Evolutionary conservation across 2,888 invertebrate species (phyloP).

Genomic region (Caenorhabditis sinica): DNA sequence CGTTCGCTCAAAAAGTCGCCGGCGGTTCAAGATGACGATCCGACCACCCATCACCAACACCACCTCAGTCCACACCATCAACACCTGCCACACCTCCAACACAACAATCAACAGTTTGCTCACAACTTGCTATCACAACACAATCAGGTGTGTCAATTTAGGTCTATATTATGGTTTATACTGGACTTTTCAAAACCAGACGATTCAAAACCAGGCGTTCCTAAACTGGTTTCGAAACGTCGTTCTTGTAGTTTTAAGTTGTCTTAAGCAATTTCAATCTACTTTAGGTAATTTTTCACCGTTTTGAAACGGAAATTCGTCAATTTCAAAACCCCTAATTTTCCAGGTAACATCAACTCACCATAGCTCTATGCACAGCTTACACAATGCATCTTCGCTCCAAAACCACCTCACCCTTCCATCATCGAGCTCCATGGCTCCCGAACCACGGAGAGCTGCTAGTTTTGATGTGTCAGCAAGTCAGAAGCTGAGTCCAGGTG

Average conservation of each 20-base stretch:
- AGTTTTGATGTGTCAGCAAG: conserved; percentile 59
- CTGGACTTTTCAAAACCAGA: too few relatives aligned
- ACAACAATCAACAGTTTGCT: conserved; percentile 23
- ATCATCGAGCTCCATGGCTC: conserved; percentile 28
- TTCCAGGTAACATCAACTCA: conserved; percentile 32
- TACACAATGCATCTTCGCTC: conserved; percentile 44
- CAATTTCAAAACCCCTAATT: too few relatives aligned
- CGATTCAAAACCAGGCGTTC: too few relatives aligned
- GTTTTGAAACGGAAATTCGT: too few relatives aligned
- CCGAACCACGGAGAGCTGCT: conserved; percentile 53
- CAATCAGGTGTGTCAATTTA: conserved; percentile 2
- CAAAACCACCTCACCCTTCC: conserved; percentile 36
- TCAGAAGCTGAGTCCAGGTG: conserved; percentile 52
- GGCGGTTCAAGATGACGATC: conserved; percentile 72
- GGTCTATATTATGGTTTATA: too few relatives aligned
- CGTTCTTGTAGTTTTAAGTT: too few relatives aligned
- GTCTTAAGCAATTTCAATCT: too few relatives aligned
- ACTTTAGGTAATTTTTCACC: too few relatives aligned
- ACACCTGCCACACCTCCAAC: conserved; percentile 22
- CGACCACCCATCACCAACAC: conserved; percentile 34
- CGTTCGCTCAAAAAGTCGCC: conserved; percentile 73
- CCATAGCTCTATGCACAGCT: conserved; percentile 29
- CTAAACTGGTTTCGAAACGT: too few relatives aligned
- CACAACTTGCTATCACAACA: conserved; percentile 23
- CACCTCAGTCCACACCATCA: conserved; percentile 23